A percentile compares a stretch with the other conserved stretches of the same genome.
These are phyloP conservation scores for Dyspetes luteomarginatus DNA, from an alignment of 2,888 invertebrate species.

Conservation along the genomic window DNA sequence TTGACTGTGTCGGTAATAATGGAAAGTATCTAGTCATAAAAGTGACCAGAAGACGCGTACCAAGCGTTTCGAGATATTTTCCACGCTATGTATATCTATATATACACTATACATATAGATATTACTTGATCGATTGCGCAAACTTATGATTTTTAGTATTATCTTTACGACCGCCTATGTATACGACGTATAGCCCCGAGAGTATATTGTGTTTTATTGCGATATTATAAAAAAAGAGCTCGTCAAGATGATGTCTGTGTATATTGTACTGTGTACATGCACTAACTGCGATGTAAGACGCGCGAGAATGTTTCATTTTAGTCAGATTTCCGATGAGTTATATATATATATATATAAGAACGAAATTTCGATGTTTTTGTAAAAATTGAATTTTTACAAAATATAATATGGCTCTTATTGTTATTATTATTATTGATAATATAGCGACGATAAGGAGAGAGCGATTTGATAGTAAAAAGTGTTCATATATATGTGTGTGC, in stretches of 20 bases:
- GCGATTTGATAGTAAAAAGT: background rate
- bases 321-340: too few relatives aligned
- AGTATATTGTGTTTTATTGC: conserved; percentile 38
- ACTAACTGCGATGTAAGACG: too few relatives aligned
- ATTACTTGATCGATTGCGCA: conserved; percentile 25
- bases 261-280: background rate
- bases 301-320: too few relatives aligned
- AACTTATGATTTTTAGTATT: conserved; percentile 11
- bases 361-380: too few relatives aligned
- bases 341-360: too few relatives aligned
- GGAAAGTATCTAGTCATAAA: background rate
- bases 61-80: conserved; percentile 8
- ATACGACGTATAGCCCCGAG: background rate
- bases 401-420: background rate
- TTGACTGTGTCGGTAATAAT: background rate
- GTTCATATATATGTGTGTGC: background rate
- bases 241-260: background rate
- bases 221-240: conserved; percentile 5
- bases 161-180: background rate
- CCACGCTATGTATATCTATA: background rate
- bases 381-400: too few relatives aligned
- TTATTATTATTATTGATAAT: background rate
- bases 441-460: background rate
- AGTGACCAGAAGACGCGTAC: background rate
- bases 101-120: background rate